Evolutionary conservation across 2,797 vertebrate species (phyloP), one percentile per base, ranked within the genome.

Genomic region (Pogonophryne albipinna): DNA sequence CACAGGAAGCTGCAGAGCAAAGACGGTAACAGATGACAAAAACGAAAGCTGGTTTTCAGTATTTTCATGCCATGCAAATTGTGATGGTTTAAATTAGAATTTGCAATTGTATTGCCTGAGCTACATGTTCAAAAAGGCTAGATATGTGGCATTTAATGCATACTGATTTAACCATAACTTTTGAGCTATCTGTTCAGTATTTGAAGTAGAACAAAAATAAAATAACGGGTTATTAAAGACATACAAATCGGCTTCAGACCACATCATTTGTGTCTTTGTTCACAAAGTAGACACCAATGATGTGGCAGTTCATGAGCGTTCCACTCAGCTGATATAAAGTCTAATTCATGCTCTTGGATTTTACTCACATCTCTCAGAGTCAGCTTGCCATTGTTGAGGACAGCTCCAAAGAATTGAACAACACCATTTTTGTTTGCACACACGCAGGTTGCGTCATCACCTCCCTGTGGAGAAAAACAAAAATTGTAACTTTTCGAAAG

Each of bases 361-460:
- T 0, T 76, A 79, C 90, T 89, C 34, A 92, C 91, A 2, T 0
- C 0, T 52, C 0, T 3, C 1, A 0, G 0, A 2, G 0, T 66
- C 38, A 92, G 53, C 7, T 0, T 0, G 23, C 1, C 2, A 3
- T 74, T 64, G 20, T 27, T 0, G 6, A 80, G 47, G 3, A 13
- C 0, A 15, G 80, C 7, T 0, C 15, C 0, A 1, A 85, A 13
- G 66, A 91, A 90, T 3, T 2, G 0, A 0, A 91, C 51, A 0
- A 0, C 0, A 0, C 49, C 12, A 0, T 68, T 81, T 55, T 65
- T 8, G 7, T 85, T 91, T 12, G 81, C 87, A 34, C 90, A 93
- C 27, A 93, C 0, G 23, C 84, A 92, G 44, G 84, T 71, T 1
- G 12, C 10, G 60, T 69, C 78, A 4, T 70, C 69, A 0, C 0